Evolutionary conservation across 2,113 vertebrate species (phyloP).

Genomic region (Polypterus bichir): DNA sequence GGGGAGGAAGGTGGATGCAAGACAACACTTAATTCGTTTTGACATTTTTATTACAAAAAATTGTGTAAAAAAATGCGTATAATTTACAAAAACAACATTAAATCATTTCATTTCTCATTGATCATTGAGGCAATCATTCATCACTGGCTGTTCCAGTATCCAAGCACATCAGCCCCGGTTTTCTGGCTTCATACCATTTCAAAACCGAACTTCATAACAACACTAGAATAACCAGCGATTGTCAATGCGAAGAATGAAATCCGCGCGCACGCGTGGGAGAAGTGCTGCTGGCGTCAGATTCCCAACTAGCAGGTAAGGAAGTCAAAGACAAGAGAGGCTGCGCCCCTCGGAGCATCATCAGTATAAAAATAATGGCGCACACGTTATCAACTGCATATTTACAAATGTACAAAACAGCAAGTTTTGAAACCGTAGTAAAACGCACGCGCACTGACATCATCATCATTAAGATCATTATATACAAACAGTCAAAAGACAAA

Average conservation of each 20-base stretch:
- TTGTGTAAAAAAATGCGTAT: conserved; percentile 46
- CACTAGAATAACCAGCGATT: conserved; percentile 44
- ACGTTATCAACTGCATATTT: conserved; percentile 9
- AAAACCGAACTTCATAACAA: conserved; percentile 88
- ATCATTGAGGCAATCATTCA: conserved; percentile 27
- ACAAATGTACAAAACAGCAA: conserved; percentile 14
- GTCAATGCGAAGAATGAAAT: conserved; percentile 12
- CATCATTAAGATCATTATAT: conserved; percentile 9
- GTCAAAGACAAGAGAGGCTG: no score
- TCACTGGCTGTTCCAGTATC: conserved; percentile 46
- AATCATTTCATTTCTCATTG: conserved; percentile 42
- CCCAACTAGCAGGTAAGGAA: no score
- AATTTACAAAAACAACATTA: conserved; percentile 53
- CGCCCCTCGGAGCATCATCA: not conserved
- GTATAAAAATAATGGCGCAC: conserved; percentile 2
- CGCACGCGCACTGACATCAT: conserved; percentile 4
- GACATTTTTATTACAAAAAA: conserved; percentile 47
- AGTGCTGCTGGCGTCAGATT: not conserved
- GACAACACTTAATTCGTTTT: no score
- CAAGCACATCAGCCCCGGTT: conserved; percentile 78
- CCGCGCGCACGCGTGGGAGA: conserved; percentile 9
- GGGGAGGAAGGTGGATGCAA: no score
- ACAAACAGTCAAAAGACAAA: conserved; percentile 2
- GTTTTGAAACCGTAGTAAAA: not conserved
- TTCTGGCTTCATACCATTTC: conserved; percentile 80